Percentiles rank a stretch among this genome's conserved stretches.
These are phyloP conservation scores for Microctenopoma lineatum DNA, from an alignment of 2,797 vertebrate genomes.

Conservation along the genomic window DNA sequence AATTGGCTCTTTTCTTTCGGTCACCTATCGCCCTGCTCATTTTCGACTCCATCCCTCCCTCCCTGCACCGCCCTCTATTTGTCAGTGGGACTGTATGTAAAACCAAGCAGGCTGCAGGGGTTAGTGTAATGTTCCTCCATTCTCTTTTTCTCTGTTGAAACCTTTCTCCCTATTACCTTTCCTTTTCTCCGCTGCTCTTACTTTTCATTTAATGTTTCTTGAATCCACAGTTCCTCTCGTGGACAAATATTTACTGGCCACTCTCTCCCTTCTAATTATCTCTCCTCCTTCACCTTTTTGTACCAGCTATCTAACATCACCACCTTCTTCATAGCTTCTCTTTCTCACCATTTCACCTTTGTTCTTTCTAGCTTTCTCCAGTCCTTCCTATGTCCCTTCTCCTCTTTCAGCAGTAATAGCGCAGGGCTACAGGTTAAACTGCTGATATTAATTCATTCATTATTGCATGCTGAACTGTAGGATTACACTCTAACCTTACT, in stretches of 20 bases:
- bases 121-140: slow-evolving; percentile 30
- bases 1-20: slow-evolving; percentile 71
- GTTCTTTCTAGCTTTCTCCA: neutral
- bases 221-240: neutral
- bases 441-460: slow-evolving; percentile 54
- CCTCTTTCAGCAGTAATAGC: slow-evolving; percentile 12
- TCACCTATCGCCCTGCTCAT: slow-evolving; percentile 58
- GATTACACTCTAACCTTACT: slow-evolving; percentile 64
- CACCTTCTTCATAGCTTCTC: neutral
- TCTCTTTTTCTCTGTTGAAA: neutral
- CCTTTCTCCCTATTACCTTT: neutral
- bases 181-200: neutral
- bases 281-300: neutral
- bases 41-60: slow-evolving; percentile 50
- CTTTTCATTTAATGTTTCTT: neutral
- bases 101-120: slow-evolving; percentile 24
- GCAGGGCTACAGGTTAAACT: slow-evolving; percentile 50
- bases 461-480: slow-evolving; percentile 37
- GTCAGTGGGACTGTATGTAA: slow-evolving; percentile 42
- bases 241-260: neutral
- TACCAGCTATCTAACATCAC: neutral
- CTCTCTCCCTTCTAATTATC: too few relatives aligned
- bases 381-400: neutral
- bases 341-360: neutral
- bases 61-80: slow-evolving; percentile 38